Evolutionary conservation across 1,140 invertebrate species (phyloP).

Genomic region (Metaphire vulgaris): DNA sequence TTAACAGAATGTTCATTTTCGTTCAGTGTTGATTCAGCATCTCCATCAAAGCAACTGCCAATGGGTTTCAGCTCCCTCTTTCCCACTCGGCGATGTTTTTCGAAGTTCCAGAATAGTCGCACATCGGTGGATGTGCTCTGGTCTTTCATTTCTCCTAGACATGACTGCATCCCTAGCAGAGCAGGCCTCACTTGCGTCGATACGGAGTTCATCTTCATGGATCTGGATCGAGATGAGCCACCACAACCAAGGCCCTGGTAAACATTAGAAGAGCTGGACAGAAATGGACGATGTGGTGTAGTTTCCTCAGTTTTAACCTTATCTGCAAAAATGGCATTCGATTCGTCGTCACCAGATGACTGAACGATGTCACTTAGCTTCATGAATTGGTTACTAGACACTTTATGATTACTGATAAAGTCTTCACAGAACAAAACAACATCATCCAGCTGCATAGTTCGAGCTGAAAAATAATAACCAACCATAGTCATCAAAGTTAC

Average conservation of each 20-base stretch:
- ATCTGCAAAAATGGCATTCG: no score
- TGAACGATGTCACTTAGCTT: not conserved
- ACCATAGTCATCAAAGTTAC: no score
- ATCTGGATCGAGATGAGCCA: not conserved
- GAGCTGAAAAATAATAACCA: slow-evolving; percentile 3
- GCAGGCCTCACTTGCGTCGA: not conserved
- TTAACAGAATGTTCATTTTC: no score
- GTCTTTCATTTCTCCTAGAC: not conserved
- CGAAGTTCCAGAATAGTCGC: not conserved
- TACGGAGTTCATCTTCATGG: not conserved
- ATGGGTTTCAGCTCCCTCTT: no score
- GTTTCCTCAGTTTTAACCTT: not conserved
- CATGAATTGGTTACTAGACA: not conserved
- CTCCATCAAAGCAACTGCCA: no score
- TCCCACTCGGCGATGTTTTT: no score
- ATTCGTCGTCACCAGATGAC: no score
- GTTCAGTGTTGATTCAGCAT: no score
- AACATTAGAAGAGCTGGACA: not conserved
- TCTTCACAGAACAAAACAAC: slow-evolving; percentile 28
- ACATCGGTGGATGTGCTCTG: not conserved
- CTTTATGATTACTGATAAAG: not conserved
- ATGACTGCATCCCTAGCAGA: not conserved
- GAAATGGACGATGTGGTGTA: not conserved
- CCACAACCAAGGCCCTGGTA: not conserved
- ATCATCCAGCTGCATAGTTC: slow-evolving; percentile 29